phyloP scores from a whole-genome alignment of 2,888 invertebrate genomes.

The Leucozona laternaria region DNA sequence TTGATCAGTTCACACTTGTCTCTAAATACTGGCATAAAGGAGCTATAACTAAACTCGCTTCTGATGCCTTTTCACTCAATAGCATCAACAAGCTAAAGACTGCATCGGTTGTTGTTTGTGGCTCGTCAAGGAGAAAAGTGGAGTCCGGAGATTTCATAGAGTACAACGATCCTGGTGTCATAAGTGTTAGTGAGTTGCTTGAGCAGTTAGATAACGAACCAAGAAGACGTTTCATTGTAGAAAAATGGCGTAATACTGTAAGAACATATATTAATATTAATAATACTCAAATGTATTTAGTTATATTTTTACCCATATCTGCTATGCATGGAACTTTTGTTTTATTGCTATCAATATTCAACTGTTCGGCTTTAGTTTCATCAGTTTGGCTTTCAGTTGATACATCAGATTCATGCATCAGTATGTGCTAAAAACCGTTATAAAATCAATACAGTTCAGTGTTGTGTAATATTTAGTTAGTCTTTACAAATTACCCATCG shows the following conservation, averaged over 20 bases:
- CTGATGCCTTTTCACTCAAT: conserved; percentile 90
- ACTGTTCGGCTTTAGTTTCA: conserved; percentile 91
- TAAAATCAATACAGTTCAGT: not conserved
- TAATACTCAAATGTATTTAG: not conserved
- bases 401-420: conserved; percentile 83
- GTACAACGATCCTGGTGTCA: conserved; percentile 85
- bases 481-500: no score
- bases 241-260: conserved; percentile 89
- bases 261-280: conserved; percentile 29
- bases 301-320: conserved; percentile 86
- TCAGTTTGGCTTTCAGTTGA: conserved; percentile 89
- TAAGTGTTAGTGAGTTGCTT: conserved; percentile 88
- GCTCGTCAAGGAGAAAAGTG: conserved; percentile 84
- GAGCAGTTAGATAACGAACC: conserved; percentile 91
- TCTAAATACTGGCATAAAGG: conserved; percentile 90
- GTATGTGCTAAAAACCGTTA: conserved; percentile 79
- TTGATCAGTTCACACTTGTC: conserved; percentile 78
- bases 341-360: conserved; percentile 84
- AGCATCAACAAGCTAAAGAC: conserved; percentile 93
- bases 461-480: no score
- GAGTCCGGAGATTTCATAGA: conserved; percentile 80
- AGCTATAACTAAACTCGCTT: conserved; percentile 90
- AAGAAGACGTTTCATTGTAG: conserved; percentile 93
- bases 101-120: conserved; percentile 92
- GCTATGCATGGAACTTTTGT: conserved; percentile 88